Evolutionary conservation across 2,888 invertebrate genomes (phyloP), one percentile per base, ranked within the genome.

Genomic region (Acanthococcus lagerstroemiae): DNA sequence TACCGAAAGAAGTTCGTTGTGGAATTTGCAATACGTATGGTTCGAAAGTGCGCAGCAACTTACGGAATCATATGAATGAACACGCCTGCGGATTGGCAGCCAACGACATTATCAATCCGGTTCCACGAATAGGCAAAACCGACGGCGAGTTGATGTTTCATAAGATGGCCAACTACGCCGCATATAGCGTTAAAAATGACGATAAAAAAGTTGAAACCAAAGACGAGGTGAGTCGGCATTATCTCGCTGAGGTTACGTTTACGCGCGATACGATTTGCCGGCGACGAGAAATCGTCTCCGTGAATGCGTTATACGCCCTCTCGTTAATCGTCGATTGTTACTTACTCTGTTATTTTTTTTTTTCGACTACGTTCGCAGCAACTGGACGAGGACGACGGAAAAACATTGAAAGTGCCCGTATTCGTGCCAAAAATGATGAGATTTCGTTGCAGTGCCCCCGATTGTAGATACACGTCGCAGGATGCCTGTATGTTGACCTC

Each of bases 141-240:
- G 52, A 52, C n/a, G 12, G n/a, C 3, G 88, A 89, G 73, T 83
- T 82, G 70, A 87, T 89, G 81, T 90, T 90, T 73, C 90, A 90
- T 74, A 87, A 85, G 74, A 90, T 90, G 90, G 81, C 85, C 0
- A 90, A 90, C 74, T 79, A 89, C 19, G 89, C 90, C 0, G 84
- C 85, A n/a, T 63, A 50, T 37, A 25, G 46, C 46, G 44, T 54
- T 27, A 63, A 63, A 44, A 30, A 50, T 19, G 63, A 63, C 27
- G 54, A 44, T 37, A 52, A 37, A 37, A 15, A 52, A 9, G 7
- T 21, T 22, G 52, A 22, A 22, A 30, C 30, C 15, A 63, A 63
- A 54, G 30, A 48, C 24, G 63, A 63, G 54, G 63, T 63, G 54
- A 63, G n/a, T n/a, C n/a, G n/a, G n/a, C n/a, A n/a, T n/a, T n/a